These are phyloP conservation scores for Idaea dimidiata DNA, from an alignment of 2,888 invertebrate genomes.

Conservation along the genomic window DNA sequence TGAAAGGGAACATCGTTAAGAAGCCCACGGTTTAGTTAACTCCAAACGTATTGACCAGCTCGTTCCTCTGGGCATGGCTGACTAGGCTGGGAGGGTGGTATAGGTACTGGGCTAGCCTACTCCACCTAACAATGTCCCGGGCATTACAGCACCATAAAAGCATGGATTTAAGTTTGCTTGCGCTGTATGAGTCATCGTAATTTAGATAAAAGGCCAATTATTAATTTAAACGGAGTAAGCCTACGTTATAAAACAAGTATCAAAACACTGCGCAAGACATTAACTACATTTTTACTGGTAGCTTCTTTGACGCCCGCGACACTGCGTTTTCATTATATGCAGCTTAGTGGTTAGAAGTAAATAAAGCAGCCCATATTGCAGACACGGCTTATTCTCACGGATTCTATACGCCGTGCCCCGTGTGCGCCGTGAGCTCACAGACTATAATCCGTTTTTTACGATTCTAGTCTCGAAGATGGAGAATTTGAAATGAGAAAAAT, in stretches of 20 bases:
- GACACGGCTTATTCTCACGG: conserved; percentile 69
- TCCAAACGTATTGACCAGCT: too few species aligned
- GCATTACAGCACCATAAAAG: too few species aligned
- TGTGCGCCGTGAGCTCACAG: conserved; percentile 51
- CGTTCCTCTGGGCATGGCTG: too few species aligned
- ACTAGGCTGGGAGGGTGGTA: too few species aligned
- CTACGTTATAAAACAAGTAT: conserved; percentile 34
- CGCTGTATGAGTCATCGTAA: too few species aligned
- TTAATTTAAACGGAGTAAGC: too few species aligned
- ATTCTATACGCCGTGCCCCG: conserved; percentile 61
- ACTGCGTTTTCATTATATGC: conserved; percentile 81
- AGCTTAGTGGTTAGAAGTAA: conserved; percentile 76
- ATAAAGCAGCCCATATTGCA: conserved; percentile 77
- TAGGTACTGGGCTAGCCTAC: too few species aligned
- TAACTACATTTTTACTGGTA: conserved; percentile 58
- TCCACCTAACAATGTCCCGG: too few species aligned
- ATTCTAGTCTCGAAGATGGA: conserved; percentile 69
- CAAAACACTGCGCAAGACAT: conserved; percentile 36
- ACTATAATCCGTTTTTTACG: conserved; percentile 80
- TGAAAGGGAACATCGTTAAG: too few species aligned
- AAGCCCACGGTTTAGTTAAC: too few species aligned
- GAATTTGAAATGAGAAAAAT: conserved; percentile 78
- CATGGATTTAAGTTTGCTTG: too few species aligned
- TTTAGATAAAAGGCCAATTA: too few species aligned
- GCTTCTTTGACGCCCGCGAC: conserved; percentile 72